phyloP scores from a whole-genome alignment of 2,113 vertebrate genomes.

The Crypturellus undulatus region DNA sequence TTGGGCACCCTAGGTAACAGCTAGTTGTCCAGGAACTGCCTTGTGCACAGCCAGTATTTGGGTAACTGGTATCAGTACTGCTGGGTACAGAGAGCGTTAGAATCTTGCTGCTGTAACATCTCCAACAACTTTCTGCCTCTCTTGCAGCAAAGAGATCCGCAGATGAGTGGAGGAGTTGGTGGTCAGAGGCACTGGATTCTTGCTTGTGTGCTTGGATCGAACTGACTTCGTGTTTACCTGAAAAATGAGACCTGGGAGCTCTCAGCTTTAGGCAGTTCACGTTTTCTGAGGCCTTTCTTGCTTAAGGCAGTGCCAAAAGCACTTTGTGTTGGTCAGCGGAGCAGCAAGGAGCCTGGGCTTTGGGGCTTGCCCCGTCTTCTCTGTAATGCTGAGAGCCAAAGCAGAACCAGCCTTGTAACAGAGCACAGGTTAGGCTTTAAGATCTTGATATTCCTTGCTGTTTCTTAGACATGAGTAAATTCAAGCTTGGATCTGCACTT shows the following conservation, averaged over 20 bases:
- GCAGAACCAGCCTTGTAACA: background rate
- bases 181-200: background rate
- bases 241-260: background rate
- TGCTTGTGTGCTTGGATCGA: background rate
- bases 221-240: background rate
- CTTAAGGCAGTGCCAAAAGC: background rate
- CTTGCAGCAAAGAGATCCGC: background rate
- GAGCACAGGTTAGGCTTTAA: background rate
- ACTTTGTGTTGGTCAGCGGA: background rate
- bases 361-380: background rate
- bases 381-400: background rate
- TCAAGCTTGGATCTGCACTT: background rate
- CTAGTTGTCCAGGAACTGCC: background rate
- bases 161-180: background rate
- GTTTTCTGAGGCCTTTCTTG: background rate
- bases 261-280: background rate
- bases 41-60: background rate
- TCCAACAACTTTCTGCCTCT: background rate
- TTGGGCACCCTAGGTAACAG: background rate
- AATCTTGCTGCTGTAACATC: accelerated
- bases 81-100: background rate
- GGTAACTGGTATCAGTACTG: background rate
- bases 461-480: background rate
- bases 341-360: background rate
- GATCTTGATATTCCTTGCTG: background rate